Evolutionary conservation across 2,797 vertebrate species (phyloP), one percentile per base, ranked within the genome.

Genomic region (Philypnodon macrostomus): DNA sequence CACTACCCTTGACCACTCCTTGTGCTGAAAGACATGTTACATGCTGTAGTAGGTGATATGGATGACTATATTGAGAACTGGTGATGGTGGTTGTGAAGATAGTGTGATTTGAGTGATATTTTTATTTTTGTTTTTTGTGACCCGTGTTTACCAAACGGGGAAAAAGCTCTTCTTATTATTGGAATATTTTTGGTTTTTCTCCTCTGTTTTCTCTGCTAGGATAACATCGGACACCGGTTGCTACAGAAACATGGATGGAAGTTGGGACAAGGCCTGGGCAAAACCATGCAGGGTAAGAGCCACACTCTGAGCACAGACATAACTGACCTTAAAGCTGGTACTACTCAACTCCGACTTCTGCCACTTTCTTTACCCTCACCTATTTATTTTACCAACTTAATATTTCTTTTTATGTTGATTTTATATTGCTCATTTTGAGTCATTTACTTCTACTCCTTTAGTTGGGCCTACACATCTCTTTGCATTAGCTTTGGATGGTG

Each of bases 201-300:
- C 86, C 83, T 89, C 82, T 97, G 86, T 91, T 91, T 91, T 94
- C 78, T 95, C 93, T 92, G 83, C 91, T 92, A 99, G 97, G 97
- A 99, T 92, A 99, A 98, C 94, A 99, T 99, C 80, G 97, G 97
- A 81, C 97, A 98, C 84, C 93, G 93, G 85, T 92, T 99, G 86
- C 96, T 99, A 81, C 93, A 99, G 94, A 99, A 98, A 91, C 96
- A 99, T 98, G 97, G 97, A 76, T 99, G 97, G 97, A 98, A 96
- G 93, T 92, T 94, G 89, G 97, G 97, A 75, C 95, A 99, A 88
- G 97, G 97, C 80, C 92, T 99, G 89, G 97, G 97, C 71, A 98
- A 98, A 87, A 90, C 90, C 60, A 93, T 98, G 90, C 97, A 99
- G 92, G 97, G 97, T 99, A 95, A 97, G 96, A 37, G 11, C 71